A percentile compares a stretch with the other conserved stretches of the same genome.
These are phyloP conservation scores for Zaprionus lineosus DNA, from an alignment of 2,888 invertebrate species.

Conservation along the genomic window DNA sequence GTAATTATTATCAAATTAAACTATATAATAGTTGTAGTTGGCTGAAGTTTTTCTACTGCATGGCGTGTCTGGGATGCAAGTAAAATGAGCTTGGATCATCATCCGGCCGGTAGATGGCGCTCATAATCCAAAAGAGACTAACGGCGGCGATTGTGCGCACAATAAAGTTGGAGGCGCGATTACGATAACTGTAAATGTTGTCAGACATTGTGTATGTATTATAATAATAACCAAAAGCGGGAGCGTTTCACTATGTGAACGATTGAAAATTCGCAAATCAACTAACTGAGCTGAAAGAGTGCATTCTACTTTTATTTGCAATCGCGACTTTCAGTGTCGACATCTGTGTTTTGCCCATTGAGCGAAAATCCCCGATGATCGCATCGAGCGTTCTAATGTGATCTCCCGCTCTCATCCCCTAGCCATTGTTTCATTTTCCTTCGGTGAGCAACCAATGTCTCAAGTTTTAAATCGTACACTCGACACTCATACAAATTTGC, in stretches of 20 bases:
- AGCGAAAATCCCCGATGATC: too few species aligned
- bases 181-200: slow-evolving; percentile 5
- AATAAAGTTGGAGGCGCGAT: slow-evolving; percentile 10
- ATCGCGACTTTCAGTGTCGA: too few species aligned
- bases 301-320: too few species aligned
- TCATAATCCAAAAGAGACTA: slow-evolving; percentile 50
- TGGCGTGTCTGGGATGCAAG: slow-evolving; percentile 49
- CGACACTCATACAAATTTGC: too few species aligned
- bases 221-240: too few species aligned
- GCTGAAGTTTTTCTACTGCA: slow-evolving; percentile 39
- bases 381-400: too few species aligned
- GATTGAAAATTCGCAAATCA: background rate
- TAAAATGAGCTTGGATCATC: slow-evolving; percentile 52
- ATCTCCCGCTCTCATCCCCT: too few species aligned
- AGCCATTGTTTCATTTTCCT: too few species aligned
- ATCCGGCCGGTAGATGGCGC: slow-evolving; percentile 50
- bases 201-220: slow-evolving; percentile 28
- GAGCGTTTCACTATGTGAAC: background rate
- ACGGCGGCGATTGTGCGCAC: slow-evolving; percentile 29
- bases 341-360: too few species aligned
- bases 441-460: too few species aligned
- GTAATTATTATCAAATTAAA: background rate
- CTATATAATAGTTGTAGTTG: background rate
- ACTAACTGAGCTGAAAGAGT: background rate
- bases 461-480: too few species aligned